Evolutionary conservation across 2,113 vertebrate genomes (phyloP).

Genomic region (Sturnus vulgaris): DNA sequence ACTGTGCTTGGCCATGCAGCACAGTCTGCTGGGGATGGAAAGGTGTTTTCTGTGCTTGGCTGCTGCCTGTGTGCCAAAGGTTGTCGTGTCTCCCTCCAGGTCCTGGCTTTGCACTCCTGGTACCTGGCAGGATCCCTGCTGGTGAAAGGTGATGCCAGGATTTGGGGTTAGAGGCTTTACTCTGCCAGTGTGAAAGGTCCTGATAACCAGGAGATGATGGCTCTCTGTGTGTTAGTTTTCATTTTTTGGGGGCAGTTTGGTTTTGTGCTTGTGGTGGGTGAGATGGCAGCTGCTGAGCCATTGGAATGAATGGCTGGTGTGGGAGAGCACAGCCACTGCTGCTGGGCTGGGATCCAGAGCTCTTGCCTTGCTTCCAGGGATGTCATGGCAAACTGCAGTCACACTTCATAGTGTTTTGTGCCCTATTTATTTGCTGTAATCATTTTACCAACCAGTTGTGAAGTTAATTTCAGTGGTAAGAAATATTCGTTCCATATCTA

Average conservation of each 20-base stretch:
- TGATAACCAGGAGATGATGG: neutral
- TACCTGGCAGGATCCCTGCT: neutral
- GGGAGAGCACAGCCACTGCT: neutral
- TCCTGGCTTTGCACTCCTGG: neutral
- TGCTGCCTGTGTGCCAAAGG: neutral
- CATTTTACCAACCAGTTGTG: neutral
- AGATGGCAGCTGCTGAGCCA: neutral
- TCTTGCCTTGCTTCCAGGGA: neutral
- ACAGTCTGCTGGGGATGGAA: neutral
- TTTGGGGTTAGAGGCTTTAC: neutral
- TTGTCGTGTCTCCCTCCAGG: neutral
- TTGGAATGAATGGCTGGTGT: neutral
- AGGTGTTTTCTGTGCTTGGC: neutral
- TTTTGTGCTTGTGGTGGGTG: neutral
- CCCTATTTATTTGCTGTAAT: slow-evolving; percentile 11
- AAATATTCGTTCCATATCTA: neutral
- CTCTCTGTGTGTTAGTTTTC: neutral
- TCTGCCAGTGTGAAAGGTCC: neutral
- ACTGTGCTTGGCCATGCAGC: neutral
- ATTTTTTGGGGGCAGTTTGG: neutral
- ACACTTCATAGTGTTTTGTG: neutral
- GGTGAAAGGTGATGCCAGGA: neutral
- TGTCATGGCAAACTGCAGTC: neutral
- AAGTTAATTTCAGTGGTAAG: slow-evolving; percentile 16
- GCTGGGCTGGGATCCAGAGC: neutral